Conservation (phyloP, 2,888 invertebrate species). For the Drosophila picticornis region DNA sequence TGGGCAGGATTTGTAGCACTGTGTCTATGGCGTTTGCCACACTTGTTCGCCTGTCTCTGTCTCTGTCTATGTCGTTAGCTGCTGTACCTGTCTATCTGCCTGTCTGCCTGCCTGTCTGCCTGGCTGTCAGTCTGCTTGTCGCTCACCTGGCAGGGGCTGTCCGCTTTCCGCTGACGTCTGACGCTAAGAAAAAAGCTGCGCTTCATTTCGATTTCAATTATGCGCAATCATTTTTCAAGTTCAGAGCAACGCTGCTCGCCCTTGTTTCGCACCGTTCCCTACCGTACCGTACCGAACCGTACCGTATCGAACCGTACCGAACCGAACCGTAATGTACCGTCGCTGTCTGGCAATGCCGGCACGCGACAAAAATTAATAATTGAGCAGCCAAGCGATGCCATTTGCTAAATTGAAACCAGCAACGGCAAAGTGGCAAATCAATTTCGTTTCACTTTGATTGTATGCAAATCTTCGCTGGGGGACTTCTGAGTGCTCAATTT, state of each 20-base stretch:
- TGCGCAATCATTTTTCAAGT: conserved; percentile 80
- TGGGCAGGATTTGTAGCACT: conserved; percentile 20
- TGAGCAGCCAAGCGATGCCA: conserved; percentile 64
- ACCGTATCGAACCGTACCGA: background rate
- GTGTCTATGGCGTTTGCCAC: conserved; percentile 17
- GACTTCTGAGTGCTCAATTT: conserved; percentile 29
- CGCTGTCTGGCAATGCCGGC: conserved; percentile 50
- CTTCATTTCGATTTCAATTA: conserved; percentile 79
- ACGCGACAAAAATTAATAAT: conserved; percentile 81
- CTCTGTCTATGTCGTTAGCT: conserved; percentile 7
- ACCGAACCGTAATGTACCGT: background rate
- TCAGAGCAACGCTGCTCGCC: conserved; percentile 32
- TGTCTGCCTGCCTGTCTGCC: background rate
- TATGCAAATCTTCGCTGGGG: conserved; percentile 72
- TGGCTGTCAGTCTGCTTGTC: background rate
- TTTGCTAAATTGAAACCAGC: conserved; percentile 75
- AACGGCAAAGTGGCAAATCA: conserved; percentile 73
- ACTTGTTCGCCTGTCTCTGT: background rate
- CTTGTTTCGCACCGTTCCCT: conserved; percentile 2
- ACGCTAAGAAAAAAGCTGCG: conserved; percentile 66
- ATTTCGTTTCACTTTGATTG: conserved; percentile 77
- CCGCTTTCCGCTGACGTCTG: conserved; percentile 24
- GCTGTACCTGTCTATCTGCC: conserved; percentile 6
- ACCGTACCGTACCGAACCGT: background rate
- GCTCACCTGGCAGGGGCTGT: background rate